Base-by-base conservation (phyloP, 2,113 vertebrate species). In the Caretta caretta region DNA sequence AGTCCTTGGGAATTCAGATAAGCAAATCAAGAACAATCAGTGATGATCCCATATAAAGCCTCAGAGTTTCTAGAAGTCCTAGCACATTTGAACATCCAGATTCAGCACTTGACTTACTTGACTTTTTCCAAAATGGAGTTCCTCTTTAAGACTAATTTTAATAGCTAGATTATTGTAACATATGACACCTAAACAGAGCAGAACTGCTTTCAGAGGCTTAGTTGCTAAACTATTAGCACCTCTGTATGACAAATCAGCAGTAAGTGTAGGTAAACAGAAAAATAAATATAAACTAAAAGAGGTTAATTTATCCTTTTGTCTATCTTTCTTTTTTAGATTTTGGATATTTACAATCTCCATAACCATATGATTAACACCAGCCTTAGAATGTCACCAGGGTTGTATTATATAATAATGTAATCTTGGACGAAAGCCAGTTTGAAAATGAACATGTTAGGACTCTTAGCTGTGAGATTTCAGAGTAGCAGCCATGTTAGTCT, bases 1-100 rank as follows among this genome's bases (percentile, higher is more conserved):
- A 92, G 12, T 93, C 82, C 80, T 93, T 93, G 81, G 94, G 91
- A 96, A 94, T 93, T 95, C 57, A 90, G 84, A 89, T 90, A 95
- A 96, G 94, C 80, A 97, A 92, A 91, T 56, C 16, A 65, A 96
- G 93, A 86, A 65, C 94, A 96, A 95, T 94, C 97, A 93, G 88
- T 96, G 87, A 84, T 62, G 48, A 88, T 53, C 35, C 56, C 83
- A 87, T 83, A 92, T 90, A 59, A 93, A 84, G 50, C 8, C 72
- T 84, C 13, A 4, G 17, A 82, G 93, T 93, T 92, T 93, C 88
- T 92, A 75, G 57, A 82, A 91, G 72, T 96, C 89, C 83, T 83
- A 69, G 24, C 20, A 94, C 83, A 79, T 54, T 56, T 84, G 2
- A 35, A 88, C 90, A 95, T 24, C 19, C n/a, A 78, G 24, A 46